A percentile compares a stretch with the other conserved stretches of the same genome.
phyloP scores from a whole-genome alignment of 2,888 invertebrate species.

The Coenonympha arcania region DNA sequence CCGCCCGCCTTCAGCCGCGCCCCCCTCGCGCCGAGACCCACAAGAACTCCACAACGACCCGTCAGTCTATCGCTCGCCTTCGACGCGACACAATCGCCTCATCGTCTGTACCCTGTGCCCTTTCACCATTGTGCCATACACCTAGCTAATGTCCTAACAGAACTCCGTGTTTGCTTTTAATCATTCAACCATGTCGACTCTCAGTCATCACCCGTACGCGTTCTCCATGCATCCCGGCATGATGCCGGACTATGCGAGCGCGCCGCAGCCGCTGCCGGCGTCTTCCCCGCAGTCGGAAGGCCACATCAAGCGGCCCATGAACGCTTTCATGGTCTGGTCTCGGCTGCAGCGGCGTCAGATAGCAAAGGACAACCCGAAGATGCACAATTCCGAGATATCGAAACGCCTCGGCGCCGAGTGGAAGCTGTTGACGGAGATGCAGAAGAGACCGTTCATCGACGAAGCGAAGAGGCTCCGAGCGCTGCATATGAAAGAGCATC shows the following conservation, averaged over 20 bases:
- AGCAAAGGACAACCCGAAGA: conserved; percentile 94
- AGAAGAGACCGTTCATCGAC: conserved; percentile 95
- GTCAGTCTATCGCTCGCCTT: conserved; percentile 66
- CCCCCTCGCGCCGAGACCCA: conserved; percentile 53
- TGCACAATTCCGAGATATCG: conserved; percentile 92
- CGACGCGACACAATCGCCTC: conserved; percentile 64
- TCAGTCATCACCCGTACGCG: conserved; percentile 72
- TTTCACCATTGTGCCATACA: conserved; percentile 63
- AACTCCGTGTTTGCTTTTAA: conserved; percentile 36
- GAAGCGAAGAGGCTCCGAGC: conserved; percentile 92
- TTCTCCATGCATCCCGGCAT: conserved; percentile 70
- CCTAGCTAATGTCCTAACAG: conserved; percentile 54
- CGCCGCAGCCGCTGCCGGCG: conserved; percentile 62
- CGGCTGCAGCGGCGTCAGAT: conserved; percentile 92
- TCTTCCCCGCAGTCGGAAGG: conserved; percentile 75
- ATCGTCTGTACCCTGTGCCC: conserved; percentile 53
- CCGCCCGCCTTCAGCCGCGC: conserved; percentile 53
- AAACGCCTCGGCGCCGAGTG: conserved; percentile 94
- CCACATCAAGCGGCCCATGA: conserved; percentile 97
- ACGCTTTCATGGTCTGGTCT: conserved; percentile 99
- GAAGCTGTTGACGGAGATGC: conserved; percentile 89
- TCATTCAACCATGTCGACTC: conserved; percentile 56
- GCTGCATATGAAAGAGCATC: conserved; percentile 92
- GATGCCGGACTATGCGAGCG: conserved; percentile 63
- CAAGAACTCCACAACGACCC: conserved; percentile 43